Conservation (phyloP, 2,797 vertebrate species). For the Scarus forsteni region DNA sequence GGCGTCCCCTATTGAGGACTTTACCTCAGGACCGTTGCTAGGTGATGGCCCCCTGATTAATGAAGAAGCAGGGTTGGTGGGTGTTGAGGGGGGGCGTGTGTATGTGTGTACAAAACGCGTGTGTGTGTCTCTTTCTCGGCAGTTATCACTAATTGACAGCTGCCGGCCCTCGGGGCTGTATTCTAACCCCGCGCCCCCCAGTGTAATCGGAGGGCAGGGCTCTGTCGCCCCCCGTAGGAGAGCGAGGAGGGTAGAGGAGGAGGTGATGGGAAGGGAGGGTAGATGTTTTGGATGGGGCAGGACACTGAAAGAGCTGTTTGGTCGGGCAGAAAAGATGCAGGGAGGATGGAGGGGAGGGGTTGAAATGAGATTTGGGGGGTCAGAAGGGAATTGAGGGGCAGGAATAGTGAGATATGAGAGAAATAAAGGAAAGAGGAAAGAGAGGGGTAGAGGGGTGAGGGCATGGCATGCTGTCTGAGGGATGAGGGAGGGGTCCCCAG, state of each 20-base stretch:
- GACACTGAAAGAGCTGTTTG: conserved; percentile 69
- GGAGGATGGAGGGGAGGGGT: conserved; percentile 42
- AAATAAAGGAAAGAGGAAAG: conserved; percentile 8
- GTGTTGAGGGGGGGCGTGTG: conserved; percentile 9
- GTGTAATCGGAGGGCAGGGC: conserved; percentile 94
- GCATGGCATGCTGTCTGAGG: conserved; percentile 54
- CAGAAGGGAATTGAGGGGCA: conserved; percentile 41
- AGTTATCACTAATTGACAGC: conserved; percentile 99
- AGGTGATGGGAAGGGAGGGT: conserved; percentile 76
- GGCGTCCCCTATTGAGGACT: conserved; percentile 86
- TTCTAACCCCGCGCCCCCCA: conserved; percentile 92
- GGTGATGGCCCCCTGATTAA: conserved; percentile 93
- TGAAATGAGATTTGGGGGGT: conserved; percentile 38
- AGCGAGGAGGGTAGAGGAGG: conserved; percentile 63
- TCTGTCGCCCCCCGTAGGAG: conserved; percentile 85
- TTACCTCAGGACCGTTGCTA: conserved; percentile 89
- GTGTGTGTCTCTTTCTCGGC: conserved; percentile 81
- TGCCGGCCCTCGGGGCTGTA: conserved; percentile 95
- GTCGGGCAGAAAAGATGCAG: conserved; percentile 60
- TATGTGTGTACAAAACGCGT: conserved; percentile 16
- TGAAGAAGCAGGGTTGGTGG: conserved; percentile 55
- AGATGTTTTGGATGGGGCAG: conserved; percentile 78
- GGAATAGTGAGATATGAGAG: conserved; percentile 20
- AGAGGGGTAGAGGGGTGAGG: conserved; percentile 48
- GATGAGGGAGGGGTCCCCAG: conserved; percentile 61